Base-by-base conservation (phyloP, 2,888 invertebrate species). In the Acronicta leporina region DNA sequence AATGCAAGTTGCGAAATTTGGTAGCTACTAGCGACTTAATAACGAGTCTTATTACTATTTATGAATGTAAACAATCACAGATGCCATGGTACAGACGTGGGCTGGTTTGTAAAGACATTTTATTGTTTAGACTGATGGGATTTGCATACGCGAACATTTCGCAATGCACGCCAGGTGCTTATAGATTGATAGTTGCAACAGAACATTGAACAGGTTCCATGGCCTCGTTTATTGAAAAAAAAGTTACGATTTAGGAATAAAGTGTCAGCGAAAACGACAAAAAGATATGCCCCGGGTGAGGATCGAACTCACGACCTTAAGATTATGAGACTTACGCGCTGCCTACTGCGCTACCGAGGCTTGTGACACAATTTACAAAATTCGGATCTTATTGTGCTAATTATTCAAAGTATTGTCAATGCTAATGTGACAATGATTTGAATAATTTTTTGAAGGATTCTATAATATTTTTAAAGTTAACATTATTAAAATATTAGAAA, bases 231-330 rank as follows among this genome's bases (percentile, higher is more conserved):
- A 40, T 63, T 73, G 57, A 45, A 56, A 76, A n/a, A 75, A 68
- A 75, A 72, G 41, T 54, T 65, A 68, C 48, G n/a, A 48, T 41
- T 44, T 15, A 44, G 0, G 44, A 61, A 68, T 67, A 56, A 63
- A 59, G 38, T 49, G 2, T 30, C 51, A 8, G 7, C 65, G 38
- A 68, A 65, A 63, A 56, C 33, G 11, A 57, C 63, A 77, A 86
- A 86, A 84, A 75, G 35, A 40, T 70, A 77, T 97, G 96, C 97
- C 96, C 97, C 97, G 96, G 96, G 97, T 97, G 97, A 97, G 97
- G 97, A 97, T 97, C 97, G 97, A 97, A 97, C 97, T 97, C 97
- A 97, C 97, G 97, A 97, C 97, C 97, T 97, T 97, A 96, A 97
- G 97, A 97, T 97, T 97, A 97, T 97, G 97, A 97, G 97, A 97